Percentiles rank a stretch among this genome's conserved stretches.
These are phyloP conservation scores for Dysdera silvatica DNA, from an alignment of 1,140 invertebrate species.

Conservation along the genomic window DNA sequence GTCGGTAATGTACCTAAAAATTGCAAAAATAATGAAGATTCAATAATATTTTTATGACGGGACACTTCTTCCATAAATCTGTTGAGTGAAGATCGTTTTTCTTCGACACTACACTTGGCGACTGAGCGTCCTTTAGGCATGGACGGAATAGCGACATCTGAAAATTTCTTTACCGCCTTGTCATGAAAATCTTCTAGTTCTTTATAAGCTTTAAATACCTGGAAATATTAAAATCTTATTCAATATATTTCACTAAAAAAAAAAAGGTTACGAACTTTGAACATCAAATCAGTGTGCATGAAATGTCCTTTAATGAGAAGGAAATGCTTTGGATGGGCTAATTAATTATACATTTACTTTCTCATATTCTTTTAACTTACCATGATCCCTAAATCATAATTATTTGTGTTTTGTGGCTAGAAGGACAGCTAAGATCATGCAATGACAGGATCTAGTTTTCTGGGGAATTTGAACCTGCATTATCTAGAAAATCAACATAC, in stretches of 20 bases:
- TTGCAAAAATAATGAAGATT: conserved; percentile 19
- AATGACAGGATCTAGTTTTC: no score
- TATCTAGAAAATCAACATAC: no score
- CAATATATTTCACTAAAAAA: background rate
- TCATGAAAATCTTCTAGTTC: conserved; percentile 23
- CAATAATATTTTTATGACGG: conserved; percentile 8
- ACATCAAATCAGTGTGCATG: no score
- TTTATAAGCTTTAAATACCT: conserved; percentile 23
- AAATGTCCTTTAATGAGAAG: no score
- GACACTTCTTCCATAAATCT: conserved; percentile 14
- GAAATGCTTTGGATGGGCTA: no score
- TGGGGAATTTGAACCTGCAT: no score
- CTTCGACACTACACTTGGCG: background rate
- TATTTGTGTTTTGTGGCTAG: no score
- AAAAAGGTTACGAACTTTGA: no score
- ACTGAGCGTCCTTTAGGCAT: conserved; percentile 10
- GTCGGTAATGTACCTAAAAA: conserved; percentile 8
- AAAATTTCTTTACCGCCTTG: conserved; percentile 19
- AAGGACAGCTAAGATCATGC: no score
- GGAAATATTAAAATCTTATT: background rate
- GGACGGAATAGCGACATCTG: conserved; percentile 11
- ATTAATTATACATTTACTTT: no score
- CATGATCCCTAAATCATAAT: no score
- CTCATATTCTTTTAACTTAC: no score
- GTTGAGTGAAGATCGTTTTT: conserved; percentile 15